Percentiles rank a stretch among this genome's conserved stretches.
Evolutionary conservation across 1,140 invertebrate species (phyloP).

Genomic region (Lordiphosa stackelbergi): DNA sequence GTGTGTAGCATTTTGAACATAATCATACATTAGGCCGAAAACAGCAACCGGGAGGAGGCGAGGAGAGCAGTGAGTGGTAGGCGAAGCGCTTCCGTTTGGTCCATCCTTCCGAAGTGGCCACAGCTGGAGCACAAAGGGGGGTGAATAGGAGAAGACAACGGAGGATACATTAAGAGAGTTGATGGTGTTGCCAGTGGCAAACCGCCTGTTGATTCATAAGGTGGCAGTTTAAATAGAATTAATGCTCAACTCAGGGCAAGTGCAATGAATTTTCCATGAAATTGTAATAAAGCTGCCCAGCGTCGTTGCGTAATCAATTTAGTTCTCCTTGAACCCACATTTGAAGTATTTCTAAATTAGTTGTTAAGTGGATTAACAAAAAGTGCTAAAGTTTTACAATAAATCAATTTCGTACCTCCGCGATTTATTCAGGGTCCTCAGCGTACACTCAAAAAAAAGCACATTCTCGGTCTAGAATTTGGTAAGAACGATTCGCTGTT

Average conservation of each 20-base stretch:
- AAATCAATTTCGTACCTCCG: too few species aligned
- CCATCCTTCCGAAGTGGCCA: too few species aligned
- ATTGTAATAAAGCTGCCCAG: constrained; percentile 8
- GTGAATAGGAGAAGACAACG: constrained; percentile 14
- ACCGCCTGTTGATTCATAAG: constrained; percentile 39
- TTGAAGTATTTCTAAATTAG: neutral
- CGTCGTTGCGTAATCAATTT: constrained; percentile 17
- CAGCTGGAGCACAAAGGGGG: constrained; percentile 1
- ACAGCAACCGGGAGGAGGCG: constrained; percentile 1
- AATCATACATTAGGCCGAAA: constrained; percentile 61
- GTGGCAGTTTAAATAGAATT: constrained; percentile 35
- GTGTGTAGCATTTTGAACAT: constrained; percentile 40
- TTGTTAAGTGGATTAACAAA: neutral
- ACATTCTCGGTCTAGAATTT: too few species aligned
- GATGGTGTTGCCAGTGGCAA: too few species aligned
- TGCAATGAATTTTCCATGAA: constrained; percentile 20
- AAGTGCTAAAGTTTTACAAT: too few species aligned
- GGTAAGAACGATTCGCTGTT: too few species aligned
- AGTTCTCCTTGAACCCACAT: neutral
- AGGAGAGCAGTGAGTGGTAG: neutral
- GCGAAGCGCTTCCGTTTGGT: constrained; percentile 32
- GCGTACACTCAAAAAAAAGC: too few species aligned
- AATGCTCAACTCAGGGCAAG: constrained; percentile 33
- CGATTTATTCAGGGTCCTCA: too few species aligned
- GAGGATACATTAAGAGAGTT: too few species aligned